phyloP scores from a whole-genome alignment of 1,140 invertebrate species.

The Leptoteleia sp. region DNA sequence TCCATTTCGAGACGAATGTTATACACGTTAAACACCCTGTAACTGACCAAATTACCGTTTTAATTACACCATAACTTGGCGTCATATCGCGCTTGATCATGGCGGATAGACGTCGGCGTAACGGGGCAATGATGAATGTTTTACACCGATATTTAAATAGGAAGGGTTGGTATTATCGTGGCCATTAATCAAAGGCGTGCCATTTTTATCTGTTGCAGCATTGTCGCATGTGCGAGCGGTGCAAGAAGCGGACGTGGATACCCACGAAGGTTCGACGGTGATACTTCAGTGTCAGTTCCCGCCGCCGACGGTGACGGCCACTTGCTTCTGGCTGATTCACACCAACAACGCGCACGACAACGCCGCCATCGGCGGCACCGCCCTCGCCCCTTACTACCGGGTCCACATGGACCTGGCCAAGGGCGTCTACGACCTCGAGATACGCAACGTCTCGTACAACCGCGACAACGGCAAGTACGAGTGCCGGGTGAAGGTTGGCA shows the following conservation, averaged over 20 bases:
- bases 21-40: slow-evolving; percentile 17
- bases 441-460: slow-evolving; percentile 92
- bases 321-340: slow-evolving; percentile 78
- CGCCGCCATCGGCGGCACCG: slow-evolving; percentile 75
- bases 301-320: slow-evolving; percentile 72
- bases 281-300: slow-evolving; percentile 75
- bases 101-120: slow-evolving; percentile 10
- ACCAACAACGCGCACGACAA: slow-evolving; percentile 79
- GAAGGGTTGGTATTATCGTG: slow-evolving; percentile 27
- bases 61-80: slow-evolving; percentile 24
- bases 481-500: slow-evolving; percentile 91
- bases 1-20: slow-evolving; percentile 2
- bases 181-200: slow-evolving; percentile 50
- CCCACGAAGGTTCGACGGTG: slow-evolving; percentile 79
- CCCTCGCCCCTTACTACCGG: slow-evolving; percentile 76
- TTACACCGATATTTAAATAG: slow-evolving; percentile 29
- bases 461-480: slow-evolving; percentile 95
- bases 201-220: slow-evolving; percentile 71
- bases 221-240: slow-evolving; percentile 68
- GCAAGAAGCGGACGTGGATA: slow-evolving; percentile 78
- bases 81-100: slow-evolving; percentile 7
- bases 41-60: slow-evolving; percentile 26
- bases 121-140: slow-evolving; percentile 30
- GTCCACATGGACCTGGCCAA: slow-evolving; percentile 83
- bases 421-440: slow-evolving; percentile 93